Conservation (phyloP, 1,140 invertebrate species). For the Zaprionus inermis region DNA sequence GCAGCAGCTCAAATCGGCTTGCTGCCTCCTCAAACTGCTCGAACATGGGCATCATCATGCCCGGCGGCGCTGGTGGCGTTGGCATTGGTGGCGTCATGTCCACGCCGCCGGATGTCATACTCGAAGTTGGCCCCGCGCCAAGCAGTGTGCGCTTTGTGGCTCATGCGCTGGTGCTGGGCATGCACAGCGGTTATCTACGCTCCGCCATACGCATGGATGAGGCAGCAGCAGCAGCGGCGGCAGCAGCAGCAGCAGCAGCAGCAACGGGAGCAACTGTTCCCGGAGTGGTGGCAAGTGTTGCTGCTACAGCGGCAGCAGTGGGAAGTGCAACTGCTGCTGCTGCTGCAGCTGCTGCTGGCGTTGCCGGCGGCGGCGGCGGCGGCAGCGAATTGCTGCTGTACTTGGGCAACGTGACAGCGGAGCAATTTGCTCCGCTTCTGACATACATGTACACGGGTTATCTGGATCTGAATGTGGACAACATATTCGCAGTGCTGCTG, state of each 20-base stretch:
- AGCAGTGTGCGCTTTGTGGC: constrained; percentile 88
- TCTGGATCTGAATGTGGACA: constrained; percentile 88
- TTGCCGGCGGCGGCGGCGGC: constrained; percentile 76
- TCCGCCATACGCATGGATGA: constrained; percentile 85
- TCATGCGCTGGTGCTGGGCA: constrained; percentile 87
- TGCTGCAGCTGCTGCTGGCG: constrained; percentile 26
- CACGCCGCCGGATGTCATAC: constrained; percentile 87
- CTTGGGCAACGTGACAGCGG: constrained; percentile 87
- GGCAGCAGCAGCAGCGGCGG: constrained; percentile 15
- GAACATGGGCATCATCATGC: constrained; percentile 42
- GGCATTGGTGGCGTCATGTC: constrained; percentile 56
- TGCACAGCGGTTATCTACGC: constrained; percentile 90
- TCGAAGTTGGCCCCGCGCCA: constrained; percentile 87
- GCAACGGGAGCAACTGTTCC: not conserved
- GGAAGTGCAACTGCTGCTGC: constrained; percentile 51
- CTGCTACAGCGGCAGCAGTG: not conserved
- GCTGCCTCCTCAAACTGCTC: not conserved
- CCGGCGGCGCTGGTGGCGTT: constrained; percentile 35
- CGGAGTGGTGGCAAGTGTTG: not conserved
- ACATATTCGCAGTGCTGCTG: constrained; percentile 90
- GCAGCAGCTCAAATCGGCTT: not conserved
- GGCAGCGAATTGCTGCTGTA: constrained; percentile 84
- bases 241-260: not conserved
- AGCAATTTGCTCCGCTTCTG: constrained; percentile 89
- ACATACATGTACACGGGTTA: constrained; percentile 92